phyloP scores from a whole-genome alignment of 2,888 invertebrate species.

The Meiosimyza decipiens region DNA sequence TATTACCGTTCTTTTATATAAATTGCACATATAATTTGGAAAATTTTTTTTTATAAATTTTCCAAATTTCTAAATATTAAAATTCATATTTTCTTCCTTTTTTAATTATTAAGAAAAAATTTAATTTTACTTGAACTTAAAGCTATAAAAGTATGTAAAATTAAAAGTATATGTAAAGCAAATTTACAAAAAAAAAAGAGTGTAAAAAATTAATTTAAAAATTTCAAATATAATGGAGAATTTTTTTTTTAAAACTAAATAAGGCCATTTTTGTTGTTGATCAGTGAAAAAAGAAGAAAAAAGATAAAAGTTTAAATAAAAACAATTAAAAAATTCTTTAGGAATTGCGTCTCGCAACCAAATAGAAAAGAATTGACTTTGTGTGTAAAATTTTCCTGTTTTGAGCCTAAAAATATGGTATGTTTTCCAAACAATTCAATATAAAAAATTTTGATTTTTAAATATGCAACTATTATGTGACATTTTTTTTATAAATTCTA shows the following conservation, averaged over 20 bases:
- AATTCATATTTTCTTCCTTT: not conserved
- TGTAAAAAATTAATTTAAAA: conserved; percentile 28
- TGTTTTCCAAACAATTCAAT: too few relatives aligned
- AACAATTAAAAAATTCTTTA: not conserved
- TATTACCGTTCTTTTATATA: conserved; percentile 38
- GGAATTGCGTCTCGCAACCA: not conserved
- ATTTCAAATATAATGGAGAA: conserved; percentile 1
- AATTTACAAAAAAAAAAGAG: conserved; percentile 1
- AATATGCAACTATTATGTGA: not conserved
- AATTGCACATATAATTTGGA: conserved; percentile 33
- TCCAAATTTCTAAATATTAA: conserved; percentile 20
- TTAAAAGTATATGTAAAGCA: not conserved
- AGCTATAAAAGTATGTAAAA: not conserved
- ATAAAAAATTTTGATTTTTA: conserved; percentile 5
- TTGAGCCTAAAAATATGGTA: conserved; percentile 5
- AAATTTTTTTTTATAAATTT: conserved; percentile 16
- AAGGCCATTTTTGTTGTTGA: not conserved
- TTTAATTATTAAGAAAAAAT: conserved; percentile 25
- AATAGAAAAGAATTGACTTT: conserved; percentile 15
- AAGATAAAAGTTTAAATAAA: not conserved
- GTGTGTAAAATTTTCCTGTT: too few relatives aligned
- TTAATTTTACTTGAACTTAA: not conserved
- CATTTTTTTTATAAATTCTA: conserved; percentile 8
- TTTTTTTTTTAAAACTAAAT: conserved; percentile 13
- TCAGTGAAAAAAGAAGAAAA: not conserved